These are phyloP conservation scores for Eristalinus sepulchralis DNA, from an alignment of 2,888 invertebrate genomes.

Conservation along the genomic window DNA sequence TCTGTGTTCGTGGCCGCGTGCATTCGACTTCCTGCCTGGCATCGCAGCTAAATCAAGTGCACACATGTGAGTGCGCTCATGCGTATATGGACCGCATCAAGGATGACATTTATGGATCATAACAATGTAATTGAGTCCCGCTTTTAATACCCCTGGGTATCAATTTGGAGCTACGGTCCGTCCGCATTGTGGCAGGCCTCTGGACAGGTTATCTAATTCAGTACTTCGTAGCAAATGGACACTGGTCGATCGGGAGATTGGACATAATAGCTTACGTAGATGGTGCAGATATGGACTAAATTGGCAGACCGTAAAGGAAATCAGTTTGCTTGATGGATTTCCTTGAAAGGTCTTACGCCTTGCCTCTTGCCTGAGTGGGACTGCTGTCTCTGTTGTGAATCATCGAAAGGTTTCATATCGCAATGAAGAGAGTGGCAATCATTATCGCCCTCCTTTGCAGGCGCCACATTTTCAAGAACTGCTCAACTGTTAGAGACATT, in stretches of 20 bases:
- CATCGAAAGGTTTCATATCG: not conserved
- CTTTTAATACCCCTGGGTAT: conserved; percentile 78
- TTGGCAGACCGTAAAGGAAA: conserved; percentile 56
- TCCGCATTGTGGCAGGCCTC: not conserved
- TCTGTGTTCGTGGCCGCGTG: conserved; percentile 15
- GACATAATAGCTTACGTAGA: conserved; percentile 57
- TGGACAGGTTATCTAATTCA: conserved; percentile 52
- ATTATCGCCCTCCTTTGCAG: too few relatives aligned
- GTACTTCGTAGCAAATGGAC: conserved; percentile 30
- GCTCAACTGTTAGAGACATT: too few relatives aligned
- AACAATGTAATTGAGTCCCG: conserved; percentile 75
- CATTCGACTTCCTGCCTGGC: conserved; percentile 6
- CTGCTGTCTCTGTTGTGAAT: too few relatives aligned
- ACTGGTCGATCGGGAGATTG: conserved; percentile 14
- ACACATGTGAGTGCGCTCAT: conserved; percentile 13
- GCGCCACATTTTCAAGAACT: too few relatives aligned
- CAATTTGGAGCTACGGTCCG: conserved; percentile 76
- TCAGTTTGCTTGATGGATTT: conserved; percentile 41
- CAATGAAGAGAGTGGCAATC: too few relatives aligned
- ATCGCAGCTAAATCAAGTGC: conserved; percentile 61
- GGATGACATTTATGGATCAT: conserved; percentile 81
- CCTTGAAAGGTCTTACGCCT: not conserved
- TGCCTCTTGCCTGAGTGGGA: not conserved
- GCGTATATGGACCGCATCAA: conserved; percentile 62
- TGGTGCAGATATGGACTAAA: conserved; percentile 36